These are phyloP conservation scores for Calvadosia cruxmelitensis DNA, from an alignment of 30 jellyfish, hydroid and myxozoan genomes.

Conservation along the genomic window DNA sequence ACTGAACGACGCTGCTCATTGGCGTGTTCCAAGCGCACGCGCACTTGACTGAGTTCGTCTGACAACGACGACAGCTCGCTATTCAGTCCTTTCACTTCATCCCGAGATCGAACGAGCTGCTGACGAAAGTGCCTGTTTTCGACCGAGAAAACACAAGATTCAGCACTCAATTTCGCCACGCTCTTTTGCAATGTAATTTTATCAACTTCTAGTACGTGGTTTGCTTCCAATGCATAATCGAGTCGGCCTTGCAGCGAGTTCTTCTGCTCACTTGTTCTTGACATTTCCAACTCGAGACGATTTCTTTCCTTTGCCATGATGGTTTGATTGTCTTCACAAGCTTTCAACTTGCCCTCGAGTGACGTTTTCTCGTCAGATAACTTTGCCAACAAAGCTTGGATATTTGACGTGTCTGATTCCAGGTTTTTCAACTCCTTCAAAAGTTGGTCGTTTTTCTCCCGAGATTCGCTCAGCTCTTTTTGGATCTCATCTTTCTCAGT, in stretches of 20 bases:
- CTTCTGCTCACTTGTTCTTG: conserved; percentile 42
- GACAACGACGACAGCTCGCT: conserved; percentile 21
- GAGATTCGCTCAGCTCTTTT: conserved; percentile 70
- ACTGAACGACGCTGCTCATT: not conserved
- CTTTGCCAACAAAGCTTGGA: conserved; percentile 54
- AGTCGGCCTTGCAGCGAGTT: conserved; percentile 54
- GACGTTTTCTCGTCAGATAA: conserved; percentile 51
- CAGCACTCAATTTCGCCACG: conserved; percentile 64
- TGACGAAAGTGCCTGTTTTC: conserved; percentile 70
- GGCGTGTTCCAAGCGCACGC: not conserved
- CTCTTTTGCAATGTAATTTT: conserved; percentile 43
- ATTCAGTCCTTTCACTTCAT: conserved; percentile 54
- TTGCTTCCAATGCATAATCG: conserved; percentile 59
- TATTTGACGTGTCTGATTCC: conserved; percentile 83
- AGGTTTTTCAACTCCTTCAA: conserved; percentile 63
- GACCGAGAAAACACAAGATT: conserved; percentile 51
- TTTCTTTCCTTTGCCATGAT: conserved; percentile 65
- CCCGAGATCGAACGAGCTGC: conserved; percentile 59
- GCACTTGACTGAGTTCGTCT: conserved; percentile 35
- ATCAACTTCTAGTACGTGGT: conserved; percentile 70
- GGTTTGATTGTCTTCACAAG: conserved; percentile 33
- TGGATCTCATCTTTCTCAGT: conserved; percentile 98
- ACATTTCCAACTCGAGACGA: conserved; percentile 52
- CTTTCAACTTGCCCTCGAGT: conserved; percentile 35
- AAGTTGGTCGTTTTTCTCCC: conserved; percentile 69